A percentile compares a stretch with the other conserved stretches of the same genome.
phyloP scores from a whole-genome alignment of 2,113 vertebrate species.

The Sitta europaea region DNA sequence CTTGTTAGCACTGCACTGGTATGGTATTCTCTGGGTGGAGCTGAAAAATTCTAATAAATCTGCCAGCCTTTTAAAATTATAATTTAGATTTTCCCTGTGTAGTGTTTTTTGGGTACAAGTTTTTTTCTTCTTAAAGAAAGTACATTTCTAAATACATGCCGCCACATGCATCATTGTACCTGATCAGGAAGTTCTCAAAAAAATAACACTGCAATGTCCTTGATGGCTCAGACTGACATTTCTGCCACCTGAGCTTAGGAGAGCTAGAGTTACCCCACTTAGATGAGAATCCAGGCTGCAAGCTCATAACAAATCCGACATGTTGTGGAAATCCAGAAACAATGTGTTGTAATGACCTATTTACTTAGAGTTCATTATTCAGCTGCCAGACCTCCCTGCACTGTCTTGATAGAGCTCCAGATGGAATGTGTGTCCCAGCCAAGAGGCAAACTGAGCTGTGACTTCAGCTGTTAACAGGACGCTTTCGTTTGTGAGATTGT shows the following conservation, averaged over 20 bases:
- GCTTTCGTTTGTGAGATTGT: slow-evolving; percentile 6
- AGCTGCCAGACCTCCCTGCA: slow-evolving; percentile 60
- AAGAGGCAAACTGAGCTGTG: slow-evolving; percentile 31
- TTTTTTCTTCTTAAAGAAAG: background rate
- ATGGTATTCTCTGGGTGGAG: background rate
- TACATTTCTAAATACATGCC: background rate
- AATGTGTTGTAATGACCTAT: slow-evolving; percentile 31
- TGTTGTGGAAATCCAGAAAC: slow-evolving; percentile 27
- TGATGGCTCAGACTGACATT: background rate
- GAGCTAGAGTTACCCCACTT: background rate
- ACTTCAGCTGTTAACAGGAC: slow-evolving; percentile 44
- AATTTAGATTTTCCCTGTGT: background rate
- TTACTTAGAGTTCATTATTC: slow-evolving; percentile 55
- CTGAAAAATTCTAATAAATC: background rate
- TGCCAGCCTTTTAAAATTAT: background rate
- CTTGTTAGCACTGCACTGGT: background rate
- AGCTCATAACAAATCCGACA: background rate
- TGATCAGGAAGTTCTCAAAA: background rate
- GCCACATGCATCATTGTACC: background rate
- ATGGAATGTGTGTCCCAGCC: slow-evolving; percentile 26
- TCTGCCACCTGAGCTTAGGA: background rate
- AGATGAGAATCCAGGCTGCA: slow-evolving; percentile 14
- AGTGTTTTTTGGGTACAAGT: background rate
- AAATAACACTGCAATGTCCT: background rate
- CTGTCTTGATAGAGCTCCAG: slow-evolving; percentile 52